Conservation (phyloP, 2,888 invertebrate species). For the Meiosimyza platycephala region DNA sequence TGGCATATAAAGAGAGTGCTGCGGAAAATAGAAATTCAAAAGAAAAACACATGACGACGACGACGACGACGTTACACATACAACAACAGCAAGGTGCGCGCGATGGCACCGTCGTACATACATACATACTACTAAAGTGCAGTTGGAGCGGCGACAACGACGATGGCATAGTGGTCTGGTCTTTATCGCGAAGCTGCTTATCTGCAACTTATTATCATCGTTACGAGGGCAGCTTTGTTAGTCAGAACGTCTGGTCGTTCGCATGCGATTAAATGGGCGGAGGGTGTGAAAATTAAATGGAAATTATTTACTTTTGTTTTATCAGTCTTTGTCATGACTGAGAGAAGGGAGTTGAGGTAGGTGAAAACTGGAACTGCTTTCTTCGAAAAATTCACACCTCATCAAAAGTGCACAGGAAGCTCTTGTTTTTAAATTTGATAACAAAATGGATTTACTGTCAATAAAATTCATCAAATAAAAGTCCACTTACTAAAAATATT, state of each 20-base stretch:
- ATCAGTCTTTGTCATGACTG: background rate
- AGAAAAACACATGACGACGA: constrained; percentile 23
- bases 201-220: constrained; percentile 13
- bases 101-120: background rate
- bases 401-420: too few relatives aligned
- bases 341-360: background rate
- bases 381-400: too few relatives aligned
- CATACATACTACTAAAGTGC: background rate
- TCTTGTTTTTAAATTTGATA: too few relatives aligned
- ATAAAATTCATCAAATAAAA: too few relatives aligned
- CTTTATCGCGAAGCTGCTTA: background rate
- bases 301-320: constrained; percentile 15
- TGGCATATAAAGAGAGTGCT: constrained; percentile 28
- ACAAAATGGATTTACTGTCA: too few relatives aligned
- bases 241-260: too few relatives aligned
- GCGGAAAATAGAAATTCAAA: constrained; percentile 21
- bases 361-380: too few relatives aligned
- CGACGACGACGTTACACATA: constrained; percentile 1
- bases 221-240: background rate
- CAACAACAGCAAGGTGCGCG: constrained; percentile 15
- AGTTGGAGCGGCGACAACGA: constrained; percentile 1
- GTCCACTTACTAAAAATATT: too few relatives aligned
- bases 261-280: background rate
- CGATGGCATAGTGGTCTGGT: background rate
- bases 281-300: constrained; percentile 24